Percentiles rank a stretch among this genome's conserved stretches.
These are phyloP conservation scores for Phorcus lineatus DNA, from an alignment of 2,888 invertebrate species.

Conservation along the genomic window DNA sequence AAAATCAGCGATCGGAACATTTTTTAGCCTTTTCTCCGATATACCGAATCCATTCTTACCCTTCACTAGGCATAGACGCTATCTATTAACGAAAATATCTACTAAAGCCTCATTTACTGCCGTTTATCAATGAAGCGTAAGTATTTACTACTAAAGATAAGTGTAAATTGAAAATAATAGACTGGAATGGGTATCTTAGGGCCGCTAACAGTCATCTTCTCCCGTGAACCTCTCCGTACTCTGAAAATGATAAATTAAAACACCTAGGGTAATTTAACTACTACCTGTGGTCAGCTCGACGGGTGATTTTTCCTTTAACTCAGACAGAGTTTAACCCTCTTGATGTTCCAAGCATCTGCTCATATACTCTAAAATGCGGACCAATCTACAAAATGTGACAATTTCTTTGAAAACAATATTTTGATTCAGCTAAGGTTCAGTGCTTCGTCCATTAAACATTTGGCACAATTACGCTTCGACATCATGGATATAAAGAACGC, in stretches of 20 bases:
- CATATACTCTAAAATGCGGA: no score
- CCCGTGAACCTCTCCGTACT: no score
- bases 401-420: neutral
- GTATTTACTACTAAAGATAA: neutral
- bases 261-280: neutral
- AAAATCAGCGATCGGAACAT: conserved; percentile 5
- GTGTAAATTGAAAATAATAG: conserved; percentile 13
- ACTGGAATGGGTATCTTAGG: neutral
- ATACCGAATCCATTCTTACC: neutral
- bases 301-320: neutral
- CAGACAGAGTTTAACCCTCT: no score
- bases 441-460: neutral
- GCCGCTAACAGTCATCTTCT: neutral
- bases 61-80: neutral
- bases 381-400: no score
- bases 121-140: neutral
- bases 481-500: no score
- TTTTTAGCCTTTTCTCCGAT: neutral
- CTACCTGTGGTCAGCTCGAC: neutral
- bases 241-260: conserved; percentile 3
- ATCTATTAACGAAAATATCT: neutral
- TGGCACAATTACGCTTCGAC: neutral
- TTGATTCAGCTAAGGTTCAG: neutral
- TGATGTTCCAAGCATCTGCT: no score
- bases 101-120: neutral